A percentile compares a stretch with the other conserved stretches of the same genome.
Conservation (phyloP, 2,888 invertebrate genomes). For the Nematopogon swammerdamellus region DNA sequence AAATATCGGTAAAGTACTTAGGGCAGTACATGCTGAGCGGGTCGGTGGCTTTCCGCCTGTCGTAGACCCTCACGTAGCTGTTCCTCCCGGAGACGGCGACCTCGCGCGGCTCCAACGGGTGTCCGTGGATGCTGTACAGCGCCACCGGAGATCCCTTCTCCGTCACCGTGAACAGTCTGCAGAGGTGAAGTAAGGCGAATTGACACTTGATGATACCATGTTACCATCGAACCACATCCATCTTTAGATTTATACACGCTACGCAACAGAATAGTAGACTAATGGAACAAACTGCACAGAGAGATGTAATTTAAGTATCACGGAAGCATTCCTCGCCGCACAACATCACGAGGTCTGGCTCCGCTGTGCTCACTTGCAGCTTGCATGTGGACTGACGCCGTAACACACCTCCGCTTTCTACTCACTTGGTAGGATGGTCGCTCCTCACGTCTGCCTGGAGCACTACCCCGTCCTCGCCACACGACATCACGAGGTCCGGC, state of each 20-base stretch:
- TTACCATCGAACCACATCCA: too few relatives aligned
- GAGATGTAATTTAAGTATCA: too few relatives aligned
- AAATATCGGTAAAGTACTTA: constrained; percentile 17
- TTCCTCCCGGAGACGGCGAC: constrained; percentile 84
- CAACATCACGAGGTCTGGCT: constrained; percentile 75
- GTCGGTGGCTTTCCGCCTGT: constrained; percentile 55
- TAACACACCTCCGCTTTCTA: too few relatives aligned
- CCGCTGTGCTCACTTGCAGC: too few relatives aligned
- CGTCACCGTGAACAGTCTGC: constrained; percentile 55
- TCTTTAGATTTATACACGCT: too few relatives aligned
- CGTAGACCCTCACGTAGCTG: constrained; percentile 73
- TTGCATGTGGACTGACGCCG: too few relatives aligned
- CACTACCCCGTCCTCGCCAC: constrained; percentile 85
- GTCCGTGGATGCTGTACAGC: constrained; percentile 84
- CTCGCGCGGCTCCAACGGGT: constrained; percentile 74
- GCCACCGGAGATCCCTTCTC: constrained; percentile 62
- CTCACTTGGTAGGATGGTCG: constrained; percentile 61
- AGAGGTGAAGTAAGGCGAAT: too few relatives aligned
- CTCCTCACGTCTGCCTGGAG: constrained; percentile 79
- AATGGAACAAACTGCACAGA: too few relatives aligned
- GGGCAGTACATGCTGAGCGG: constrained; percentile 65
- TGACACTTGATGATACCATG: too few relatives aligned
- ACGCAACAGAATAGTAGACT: too few relatives aligned
- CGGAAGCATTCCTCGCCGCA: constrained; percentile 96
- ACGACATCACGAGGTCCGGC: constrained; percentile 77